Percentiles rank a stretch among this genome's conserved stretches.
These are phyloP conservation scores for Tyrophagus putrescentiae DNA, from an alignment of 1,140 invertebrate species.

Conservation along the genomic window DNA sequence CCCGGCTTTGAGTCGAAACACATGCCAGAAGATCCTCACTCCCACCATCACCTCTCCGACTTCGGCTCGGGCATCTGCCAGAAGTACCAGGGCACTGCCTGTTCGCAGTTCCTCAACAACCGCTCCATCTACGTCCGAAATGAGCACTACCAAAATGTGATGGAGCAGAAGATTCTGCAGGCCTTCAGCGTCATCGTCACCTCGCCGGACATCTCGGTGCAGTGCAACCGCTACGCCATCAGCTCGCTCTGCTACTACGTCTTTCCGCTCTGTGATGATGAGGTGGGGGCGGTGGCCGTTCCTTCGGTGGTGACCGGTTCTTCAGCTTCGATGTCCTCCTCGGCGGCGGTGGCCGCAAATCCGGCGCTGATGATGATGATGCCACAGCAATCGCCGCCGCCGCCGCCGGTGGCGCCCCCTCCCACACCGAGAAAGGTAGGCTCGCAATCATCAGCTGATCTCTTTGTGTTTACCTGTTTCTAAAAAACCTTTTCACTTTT, in stretches of 20 bases:
- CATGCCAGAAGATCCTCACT: no score
- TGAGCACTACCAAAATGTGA: conserved; percentile 51
- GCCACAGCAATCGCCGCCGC: no score
- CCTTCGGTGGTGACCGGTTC: no score
- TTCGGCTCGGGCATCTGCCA: conserved; percentile 41
- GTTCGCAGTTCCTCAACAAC: conserved; percentile 58
- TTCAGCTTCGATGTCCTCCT: no score
- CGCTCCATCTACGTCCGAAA: conserved; percentile 68
- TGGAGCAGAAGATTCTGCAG: conserved; percentile 65
- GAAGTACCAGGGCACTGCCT: conserved; percentile 62
- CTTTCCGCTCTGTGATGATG: conserved; percentile 66
- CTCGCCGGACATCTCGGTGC: conserved; percentile 37
- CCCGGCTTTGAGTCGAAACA: conserved; percentile 25
- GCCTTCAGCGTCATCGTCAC: conserved; percentile 70
- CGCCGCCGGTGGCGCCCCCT: no score
- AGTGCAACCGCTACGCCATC: conserved; percentile 37
- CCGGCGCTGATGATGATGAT: no score
- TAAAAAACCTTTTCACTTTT: neutral
- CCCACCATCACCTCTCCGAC: no score
- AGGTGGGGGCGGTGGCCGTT: no score
- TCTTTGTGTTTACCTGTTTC: neutral
- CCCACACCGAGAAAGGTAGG: conserved; percentile 29
- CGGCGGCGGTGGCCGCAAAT: no score
- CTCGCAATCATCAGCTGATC: neutral
- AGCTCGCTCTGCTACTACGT: conserved; percentile 76